Evolutionary conservation across 2,888 invertebrate species (phyloP).

Genomic region (Rotaria socialis): DNA sequence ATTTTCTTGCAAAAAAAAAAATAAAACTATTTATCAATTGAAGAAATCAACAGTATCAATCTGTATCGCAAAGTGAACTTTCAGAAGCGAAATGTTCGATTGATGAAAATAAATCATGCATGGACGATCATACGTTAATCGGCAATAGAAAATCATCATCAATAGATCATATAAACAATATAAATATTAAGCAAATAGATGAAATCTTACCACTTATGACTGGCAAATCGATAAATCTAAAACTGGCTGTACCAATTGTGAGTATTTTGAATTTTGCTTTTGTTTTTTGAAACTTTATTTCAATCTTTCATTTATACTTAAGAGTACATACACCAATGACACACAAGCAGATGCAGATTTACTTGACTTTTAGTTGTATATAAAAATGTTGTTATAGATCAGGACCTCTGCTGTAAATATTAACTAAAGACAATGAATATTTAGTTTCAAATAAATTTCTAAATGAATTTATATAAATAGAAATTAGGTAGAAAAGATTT

Average conservation of each 20-base stretch:
- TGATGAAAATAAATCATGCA: neutral
- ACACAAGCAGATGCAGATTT: neutral
- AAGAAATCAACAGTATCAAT: neutral
- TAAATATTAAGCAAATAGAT: neutral
- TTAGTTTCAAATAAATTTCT: no score
- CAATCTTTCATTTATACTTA: neutral
- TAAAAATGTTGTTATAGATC: no score
- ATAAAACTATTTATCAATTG: neutral
- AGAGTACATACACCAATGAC: neutral
- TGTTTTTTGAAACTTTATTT: neutral
- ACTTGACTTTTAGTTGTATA: neutral
- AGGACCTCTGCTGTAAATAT: no score
- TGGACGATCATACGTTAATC: neutral
- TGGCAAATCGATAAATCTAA: neutral
- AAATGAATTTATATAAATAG: no score
- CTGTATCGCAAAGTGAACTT: neutral
- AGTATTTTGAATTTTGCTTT: neutral
- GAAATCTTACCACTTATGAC: neutral
- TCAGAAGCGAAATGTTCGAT: neutral
- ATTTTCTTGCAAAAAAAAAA: neutral
- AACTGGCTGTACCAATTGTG: neutral
- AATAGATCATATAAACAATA: neutral
- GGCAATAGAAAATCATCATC: neutral
- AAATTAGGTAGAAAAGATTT: no score
- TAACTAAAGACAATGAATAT: no score